Conservation (phyloP, 2,888 invertebrate genomes). For the Hirtodrosophila cameraria region DNA sequence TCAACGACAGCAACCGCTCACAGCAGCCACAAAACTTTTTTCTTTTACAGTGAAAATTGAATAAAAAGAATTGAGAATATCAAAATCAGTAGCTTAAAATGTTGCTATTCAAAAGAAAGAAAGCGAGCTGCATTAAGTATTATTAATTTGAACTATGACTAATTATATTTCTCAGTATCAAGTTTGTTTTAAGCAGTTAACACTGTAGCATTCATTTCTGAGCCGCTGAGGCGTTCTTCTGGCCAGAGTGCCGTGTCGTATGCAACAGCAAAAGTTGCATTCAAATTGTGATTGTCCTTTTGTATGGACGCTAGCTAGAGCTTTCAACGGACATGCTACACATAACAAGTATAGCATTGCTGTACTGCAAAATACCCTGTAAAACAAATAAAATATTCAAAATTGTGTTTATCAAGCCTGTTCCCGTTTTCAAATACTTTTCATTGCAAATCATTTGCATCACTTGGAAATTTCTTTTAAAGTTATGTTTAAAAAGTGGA, state of each 20-base stretch:
- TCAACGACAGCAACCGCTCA: conserved; percentile 3
- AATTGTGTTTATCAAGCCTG: too few relatives aligned
- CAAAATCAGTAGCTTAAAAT: not conserved
- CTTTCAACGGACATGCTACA: conserved; percentile 23
- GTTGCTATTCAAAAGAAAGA: too few relatives aligned
- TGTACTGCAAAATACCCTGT: not conserved
- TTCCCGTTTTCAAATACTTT: too few relatives aligned
- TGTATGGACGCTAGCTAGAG: not conserved
- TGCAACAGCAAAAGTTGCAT: conserved; percentile 51
- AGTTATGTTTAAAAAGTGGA: too few relatives aligned
- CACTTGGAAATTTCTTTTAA: too few relatives aligned
- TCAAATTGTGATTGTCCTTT: conserved; percentile 34
- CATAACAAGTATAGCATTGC: not conserved
- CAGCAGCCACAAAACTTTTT: conserved; percentile 42
- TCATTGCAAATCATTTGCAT: too few relatives aligned
- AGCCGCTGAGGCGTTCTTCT: conserved; percentile 14
- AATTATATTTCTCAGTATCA: not conserved
- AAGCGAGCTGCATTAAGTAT: too few relatives aligned
- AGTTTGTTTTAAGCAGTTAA: not conserved
- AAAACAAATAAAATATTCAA: too few relatives aligned
- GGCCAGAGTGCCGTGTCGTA: conserved; percentile 6
- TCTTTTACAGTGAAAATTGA: conserved; percentile 20
- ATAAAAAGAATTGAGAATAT: not conserved
- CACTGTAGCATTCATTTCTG: conserved; percentile 26
- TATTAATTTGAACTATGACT: too few relatives aligned